Evolutionary conservation across 2,113 vertebrate species (phyloP).

Genomic region (Propithecus coquereli): DNA sequence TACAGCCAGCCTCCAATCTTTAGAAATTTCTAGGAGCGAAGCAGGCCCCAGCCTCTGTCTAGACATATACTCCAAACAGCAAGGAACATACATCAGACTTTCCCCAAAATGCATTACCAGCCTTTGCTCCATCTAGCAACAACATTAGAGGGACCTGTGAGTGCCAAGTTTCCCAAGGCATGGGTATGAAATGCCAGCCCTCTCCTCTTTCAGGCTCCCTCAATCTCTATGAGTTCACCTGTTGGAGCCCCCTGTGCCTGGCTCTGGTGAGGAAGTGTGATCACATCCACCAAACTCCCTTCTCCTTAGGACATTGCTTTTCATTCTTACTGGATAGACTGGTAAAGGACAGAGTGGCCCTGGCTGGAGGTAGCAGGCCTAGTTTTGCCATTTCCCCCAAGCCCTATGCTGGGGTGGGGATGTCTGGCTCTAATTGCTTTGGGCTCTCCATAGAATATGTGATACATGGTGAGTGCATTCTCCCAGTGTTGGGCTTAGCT

Average conservation of each 20-base stretch:
- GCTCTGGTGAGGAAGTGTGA: background rate
- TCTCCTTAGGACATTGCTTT: background rate
- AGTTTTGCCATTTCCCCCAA: background rate
- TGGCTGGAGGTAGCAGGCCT: background rate
- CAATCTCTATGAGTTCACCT: background rate
- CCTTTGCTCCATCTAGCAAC: background rate
- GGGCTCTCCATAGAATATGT: background rate
- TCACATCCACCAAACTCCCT: background rate
- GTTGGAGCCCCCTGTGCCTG: background rate
- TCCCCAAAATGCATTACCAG: background rate
- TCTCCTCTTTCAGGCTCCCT: background rate
- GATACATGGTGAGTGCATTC: background rate
- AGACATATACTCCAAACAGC: background rate
- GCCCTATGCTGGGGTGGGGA: rapidly evolving
- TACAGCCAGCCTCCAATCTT: background rate
- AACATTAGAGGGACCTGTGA: background rate
- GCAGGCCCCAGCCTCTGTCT: no score
- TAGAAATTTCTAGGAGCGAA: background rate
- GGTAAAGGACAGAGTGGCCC: background rate
- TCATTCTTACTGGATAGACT: background rate
- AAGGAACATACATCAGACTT: background rate
- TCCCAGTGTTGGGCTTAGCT: background rate
- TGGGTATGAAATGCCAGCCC: no score
- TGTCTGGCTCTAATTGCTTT: background rate
- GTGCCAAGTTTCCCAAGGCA: background rate